Conservation (phyloP, 64 coral and sea anemone genomes). For the Actinia tenebrosa region DNA sequence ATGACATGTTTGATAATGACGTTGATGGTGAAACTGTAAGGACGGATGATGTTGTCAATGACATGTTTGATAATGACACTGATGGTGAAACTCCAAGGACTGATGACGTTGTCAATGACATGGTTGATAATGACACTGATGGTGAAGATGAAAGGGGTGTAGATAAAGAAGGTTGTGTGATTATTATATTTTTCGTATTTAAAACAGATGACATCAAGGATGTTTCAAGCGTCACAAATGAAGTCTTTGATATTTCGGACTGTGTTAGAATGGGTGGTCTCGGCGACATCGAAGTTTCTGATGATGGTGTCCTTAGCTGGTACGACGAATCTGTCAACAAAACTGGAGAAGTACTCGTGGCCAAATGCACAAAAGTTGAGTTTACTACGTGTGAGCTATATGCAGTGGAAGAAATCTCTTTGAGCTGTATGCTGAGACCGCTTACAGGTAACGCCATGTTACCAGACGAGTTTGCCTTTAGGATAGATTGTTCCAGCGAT, state of each 20-base stretch:
- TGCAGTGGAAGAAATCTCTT: not conserved
- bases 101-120: too few relatives aligned
- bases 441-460: not conserved
- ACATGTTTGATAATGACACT: too few relatives aligned
- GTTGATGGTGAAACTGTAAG: not conserved
- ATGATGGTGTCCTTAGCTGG: not conserved
- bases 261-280: not conserved
- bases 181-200: not conserved
- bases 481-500: not conserved
- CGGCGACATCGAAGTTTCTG: not conserved
- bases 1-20: not conserved
- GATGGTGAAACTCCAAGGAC: too few relatives aligned
- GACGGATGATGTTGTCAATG: too few relatives aligned
- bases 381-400: not conserved
- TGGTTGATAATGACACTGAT: too few relatives aligned
- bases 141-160: not conserved
- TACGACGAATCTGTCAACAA: not conserved
- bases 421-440: not conserved
- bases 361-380: not conserved
- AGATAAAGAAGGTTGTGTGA: not conserved
- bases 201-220: not conserved
- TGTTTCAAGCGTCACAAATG: not conserved
- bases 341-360: not conserved
- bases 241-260: not conserved
- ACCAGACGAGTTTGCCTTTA: not conserved